Base-by-base conservation (phyloP, 23 tunicate genomes). In the Ascidia mentula region DNA sequence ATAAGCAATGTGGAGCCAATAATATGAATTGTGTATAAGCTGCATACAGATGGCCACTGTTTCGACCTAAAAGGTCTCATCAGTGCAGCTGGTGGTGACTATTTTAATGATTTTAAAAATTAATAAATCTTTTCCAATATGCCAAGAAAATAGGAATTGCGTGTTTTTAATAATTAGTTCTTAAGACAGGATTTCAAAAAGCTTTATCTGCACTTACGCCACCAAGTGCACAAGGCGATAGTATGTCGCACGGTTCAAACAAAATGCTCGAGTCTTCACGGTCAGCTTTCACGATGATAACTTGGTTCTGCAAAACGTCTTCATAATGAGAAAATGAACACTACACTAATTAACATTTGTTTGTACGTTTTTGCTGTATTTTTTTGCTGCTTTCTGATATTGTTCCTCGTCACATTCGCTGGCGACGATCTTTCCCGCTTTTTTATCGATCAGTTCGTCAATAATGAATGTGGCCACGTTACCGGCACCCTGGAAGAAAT, bases 181-280 rank as follows among this genome's bases (percentile, higher is more conserved):
- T n/a, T n/a, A n/a, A n/a, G n/a, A n/a, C n/a, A n/a, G n/a, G n/a
- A n/a, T n/a, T n/a, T n/a, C n/a, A n/a, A n/a, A n/a, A n/a, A n/a
- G n/a, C n/a, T n/a, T n/a, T n/a, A n/a, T n/a, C n/a, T n/a, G 53
- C 24, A 70, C 74, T 70, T 70, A 70, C 74, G 7, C 38, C 74
- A 34, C 74, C 74, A 18, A 70, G 74, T 33, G 74, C 74, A 70
- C 74, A 70, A 31, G 74, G 74, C 1, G 74, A 70, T 17, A 70
- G 38, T 28, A 70, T 70, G 38, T 70, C 74, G 30, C 74, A 70
- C 38, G 74, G 74, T 70, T 70, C 74, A 9, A 28, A 31, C 32
- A 70, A 31, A 7, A 70, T 70, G 38, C 74, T 70, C n/a, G 32
- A 36, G 34, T 70, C 74, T 17, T 35, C 74, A 18, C 37, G 74